Evolutionary conservation across 1,140 invertebrate species (phyloP).

Genomic region (Zaprionus inermis): DNA sequence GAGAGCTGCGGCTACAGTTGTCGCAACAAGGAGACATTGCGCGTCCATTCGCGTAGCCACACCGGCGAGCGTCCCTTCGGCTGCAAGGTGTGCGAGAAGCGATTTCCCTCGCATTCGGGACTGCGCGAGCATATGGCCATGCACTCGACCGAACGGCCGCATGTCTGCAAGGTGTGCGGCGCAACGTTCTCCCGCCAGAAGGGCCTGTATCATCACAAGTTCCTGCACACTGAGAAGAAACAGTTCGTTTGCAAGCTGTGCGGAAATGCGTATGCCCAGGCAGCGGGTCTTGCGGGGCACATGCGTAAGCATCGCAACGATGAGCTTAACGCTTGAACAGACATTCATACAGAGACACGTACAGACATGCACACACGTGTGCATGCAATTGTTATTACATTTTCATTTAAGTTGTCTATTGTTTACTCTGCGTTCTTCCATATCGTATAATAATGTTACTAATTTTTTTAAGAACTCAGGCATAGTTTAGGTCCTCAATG

Average conservation of each 20-base stretch:
- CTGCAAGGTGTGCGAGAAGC: slow-evolving; percentile 89
- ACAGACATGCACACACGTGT: background rate
- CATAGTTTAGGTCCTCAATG: slow-evolving; percentile 42
- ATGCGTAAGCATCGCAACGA: slow-evolving; percentile 84
- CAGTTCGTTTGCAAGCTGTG: slow-evolving; percentile 79
- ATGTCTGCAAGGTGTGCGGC: slow-evolving; percentile 89
- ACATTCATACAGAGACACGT: background rate
- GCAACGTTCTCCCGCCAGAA: slow-evolving; percentile 94
- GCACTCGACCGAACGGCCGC: slow-evolving; percentile 91
- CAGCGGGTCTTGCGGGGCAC: slow-evolving; percentile 77
- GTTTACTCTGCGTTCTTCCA: slow-evolving; percentile 14
- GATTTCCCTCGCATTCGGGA: slow-evolving; percentile 88
- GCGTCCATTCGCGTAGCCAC: slow-evolving; percentile 92
- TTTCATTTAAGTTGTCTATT: slow-evolving; percentile 39
- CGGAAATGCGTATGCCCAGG: slow-evolving; percentile 78
- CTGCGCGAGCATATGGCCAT: slow-evolving; percentile 87
- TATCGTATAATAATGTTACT: background rate
- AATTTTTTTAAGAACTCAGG: slow-evolving; percentile 56
- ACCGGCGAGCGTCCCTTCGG: slow-evolving; percentile 92
- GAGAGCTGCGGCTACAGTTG: slow-evolving; percentile 77
- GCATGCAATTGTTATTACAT: background rate
- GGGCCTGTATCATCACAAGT: slow-evolving; percentile 85
- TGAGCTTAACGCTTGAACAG: slow-evolving; percentile 44
- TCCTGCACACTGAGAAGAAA: slow-evolving; percentile 72
- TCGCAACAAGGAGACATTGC: slow-evolving; percentile 93